phyloP scores from a whole-genome alignment of 2,888 invertebrate species.

The Rhingia campestris region DNA sequence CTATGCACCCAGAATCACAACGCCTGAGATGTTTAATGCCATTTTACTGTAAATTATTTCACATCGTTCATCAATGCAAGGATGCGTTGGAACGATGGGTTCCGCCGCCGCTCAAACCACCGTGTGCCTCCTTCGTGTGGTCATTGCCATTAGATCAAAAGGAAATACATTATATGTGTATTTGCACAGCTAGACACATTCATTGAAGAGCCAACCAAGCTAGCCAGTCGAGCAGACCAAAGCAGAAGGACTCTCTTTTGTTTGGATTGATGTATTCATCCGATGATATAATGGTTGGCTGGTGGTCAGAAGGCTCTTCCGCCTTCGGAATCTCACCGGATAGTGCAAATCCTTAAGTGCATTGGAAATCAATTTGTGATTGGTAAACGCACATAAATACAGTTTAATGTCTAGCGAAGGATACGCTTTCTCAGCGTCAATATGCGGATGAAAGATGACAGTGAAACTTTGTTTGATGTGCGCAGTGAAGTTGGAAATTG shows the following conservation, averaged over 20 bases:
- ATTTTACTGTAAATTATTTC: conserved; percentile 67
- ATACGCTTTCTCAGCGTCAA: conserved; percentile 30
- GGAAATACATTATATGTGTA: conserved; percentile 46
- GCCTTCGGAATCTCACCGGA: conserved; percentile 17
- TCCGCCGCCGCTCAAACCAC: neutral
- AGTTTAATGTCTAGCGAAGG: conserved; percentile 39
- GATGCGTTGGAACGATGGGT: neutral
- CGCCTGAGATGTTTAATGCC: conserved; percentile 43
- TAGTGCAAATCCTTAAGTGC: conserved; percentile 27
- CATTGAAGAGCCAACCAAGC: neutral
- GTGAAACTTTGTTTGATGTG: conserved; percentile 49
- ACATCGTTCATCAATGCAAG: conserved; percentile 39
- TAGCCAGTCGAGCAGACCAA: neutral
- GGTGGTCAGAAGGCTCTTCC: conserved; percentile 5
- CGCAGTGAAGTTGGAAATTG: conserved; percentile 56
- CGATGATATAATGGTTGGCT: conserved; percentile 27
- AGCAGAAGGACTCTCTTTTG: conserved; percentile 9
- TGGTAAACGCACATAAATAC: conserved; percentile 54
- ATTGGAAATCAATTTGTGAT: conserved; percentile 66
- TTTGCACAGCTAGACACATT: conserved; percentile 24
- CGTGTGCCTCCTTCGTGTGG: conserved; percentile 12
- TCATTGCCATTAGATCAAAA: conserved; percentile 46
- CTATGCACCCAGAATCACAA: conserved; percentile 37
- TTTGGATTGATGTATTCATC: conserved; percentile 34
- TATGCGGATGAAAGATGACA: conserved; percentile 5